Base-by-base conservation (phyloP, 1,140 invertebrate genomes). In the Drosophila arizonae region DNA sequence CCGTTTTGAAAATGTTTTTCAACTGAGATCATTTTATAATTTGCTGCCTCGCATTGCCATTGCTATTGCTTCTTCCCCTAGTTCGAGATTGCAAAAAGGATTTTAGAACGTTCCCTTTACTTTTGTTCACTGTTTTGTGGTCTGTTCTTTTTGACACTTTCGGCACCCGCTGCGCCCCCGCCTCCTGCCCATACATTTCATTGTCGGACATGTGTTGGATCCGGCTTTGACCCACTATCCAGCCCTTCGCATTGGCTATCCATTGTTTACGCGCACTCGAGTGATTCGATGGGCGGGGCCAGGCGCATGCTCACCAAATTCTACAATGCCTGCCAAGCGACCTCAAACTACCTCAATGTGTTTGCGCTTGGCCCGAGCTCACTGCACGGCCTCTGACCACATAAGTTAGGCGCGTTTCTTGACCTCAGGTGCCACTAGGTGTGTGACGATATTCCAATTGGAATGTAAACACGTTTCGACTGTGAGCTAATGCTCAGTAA, bases 261-360 rank as follows among this genome's bases (percentile, higher is more conserved):
- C 46, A 58, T 72, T 72, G 69, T 66, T 57, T 60, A 66, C 69
- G 26, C 30, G 36, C 26, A 41, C 24, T 41, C 21, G 48, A 17
- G 41, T n/a, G 52, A 58, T 50, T 41, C 43, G 36, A 9, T 33
- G 4, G 6, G 26, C 2, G 3, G 43, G n/a, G 0, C 36, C 24
- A 10, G n/a, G 81, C 81, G 81, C 81, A 86, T 81, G 82, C 82
- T 86, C 81, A 86, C 81, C 81, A 86, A 61, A 66, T 2, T 3
- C 21, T 24, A 24, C 55, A n/a, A 15, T 6, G 36, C 48, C 57
- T 63, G 6, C 36, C 13, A 55, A 45, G 51, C 60, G 15, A 54
- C 64, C 82, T 55, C 82, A 76, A 73, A 79, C 82, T 87, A 76
- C 80, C 84, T 80, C 84, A 89, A 89, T 89, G 77, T 50, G 13